These are phyloP conservation scores for Danio aesculapii DNA, from an alignment of 2,797 vertebrate genomes.

Conservation along the genomic window DNA sequence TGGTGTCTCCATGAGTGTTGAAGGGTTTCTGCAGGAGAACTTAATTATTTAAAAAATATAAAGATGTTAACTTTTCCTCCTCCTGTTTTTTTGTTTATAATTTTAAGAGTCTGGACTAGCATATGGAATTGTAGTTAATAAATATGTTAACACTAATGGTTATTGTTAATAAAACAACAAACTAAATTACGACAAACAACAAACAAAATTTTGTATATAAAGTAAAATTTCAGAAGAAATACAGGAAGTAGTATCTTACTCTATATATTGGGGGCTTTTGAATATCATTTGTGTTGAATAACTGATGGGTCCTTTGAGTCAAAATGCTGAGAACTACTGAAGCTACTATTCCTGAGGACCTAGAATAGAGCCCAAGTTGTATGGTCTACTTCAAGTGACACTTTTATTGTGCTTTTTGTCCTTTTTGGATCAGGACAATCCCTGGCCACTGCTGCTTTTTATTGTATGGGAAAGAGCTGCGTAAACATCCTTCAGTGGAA, in stretches of 20 bases:
- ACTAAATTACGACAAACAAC: too few species aligned
- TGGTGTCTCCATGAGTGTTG: too few species aligned
- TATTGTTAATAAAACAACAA: not conserved
- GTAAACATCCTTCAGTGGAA: conserved; percentile 16
- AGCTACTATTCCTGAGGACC: not conserved
- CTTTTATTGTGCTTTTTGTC: not conserved
- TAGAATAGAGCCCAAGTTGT: not conserved
- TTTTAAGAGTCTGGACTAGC: too few species aligned
- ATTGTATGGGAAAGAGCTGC: conserved; percentile 20
- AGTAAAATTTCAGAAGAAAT: too few species aligned
- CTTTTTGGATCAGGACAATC: not conserved
- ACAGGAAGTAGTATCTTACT: not conserved
- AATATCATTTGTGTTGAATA: not conserved
- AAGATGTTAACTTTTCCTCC: too few species aligned
- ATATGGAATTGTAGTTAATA: not conserved
- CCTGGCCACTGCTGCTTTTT: conserved; percentile 27
- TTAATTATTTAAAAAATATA: too few species aligned
- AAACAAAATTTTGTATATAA: too few species aligned
- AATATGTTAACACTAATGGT: not conserved
- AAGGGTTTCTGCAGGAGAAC: too few species aligned
- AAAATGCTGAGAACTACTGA: not conserved
- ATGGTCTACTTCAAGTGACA: not conserved
- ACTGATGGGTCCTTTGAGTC: not conserved
- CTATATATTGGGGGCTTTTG: not conserved
- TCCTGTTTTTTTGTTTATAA: too few species aligned